These are phyloP conservation scores for Motacilla tschutschensis DNA, from an alignment of 2,113 vertebrate species.

Conservation along the genomic window DNA sequence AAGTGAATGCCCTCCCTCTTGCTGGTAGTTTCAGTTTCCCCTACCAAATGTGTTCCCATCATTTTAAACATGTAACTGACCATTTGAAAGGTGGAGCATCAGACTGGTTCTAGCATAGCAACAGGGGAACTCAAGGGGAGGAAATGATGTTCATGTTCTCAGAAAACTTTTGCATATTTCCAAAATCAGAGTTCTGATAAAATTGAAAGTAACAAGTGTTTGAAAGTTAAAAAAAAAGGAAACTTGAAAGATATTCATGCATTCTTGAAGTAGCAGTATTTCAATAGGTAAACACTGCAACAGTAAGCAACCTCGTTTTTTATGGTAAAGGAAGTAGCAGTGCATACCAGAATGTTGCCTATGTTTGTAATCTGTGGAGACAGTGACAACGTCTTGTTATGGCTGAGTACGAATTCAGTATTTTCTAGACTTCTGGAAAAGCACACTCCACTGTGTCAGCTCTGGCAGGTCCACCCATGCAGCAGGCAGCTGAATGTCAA, in stretches of 20 bases:
- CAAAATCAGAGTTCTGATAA: neutral
- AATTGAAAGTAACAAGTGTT: neutral
- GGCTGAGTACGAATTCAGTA: neutral
- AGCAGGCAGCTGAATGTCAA: accelerated
- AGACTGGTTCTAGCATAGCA: neutral
- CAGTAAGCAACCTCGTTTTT: neutral
- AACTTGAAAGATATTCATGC: neutral
- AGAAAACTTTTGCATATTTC: slow-evolving; percentile 11
- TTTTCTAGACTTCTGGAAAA: neutral
- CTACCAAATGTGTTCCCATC: neutral
- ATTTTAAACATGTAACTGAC: neutral
- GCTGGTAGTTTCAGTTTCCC: slow-evolving; percentile 1
- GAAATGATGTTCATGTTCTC: neutral
- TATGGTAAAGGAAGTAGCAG: neutral
- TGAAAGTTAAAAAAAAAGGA: neutral
- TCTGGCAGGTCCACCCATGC: accelerated
- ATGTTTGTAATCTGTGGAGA: neutral
- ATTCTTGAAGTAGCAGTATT: neutral
- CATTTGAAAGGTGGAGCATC: neutral
- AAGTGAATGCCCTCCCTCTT: neutral
- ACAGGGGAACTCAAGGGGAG: neutral
- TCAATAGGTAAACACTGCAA: neutral
- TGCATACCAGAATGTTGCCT: neutral
- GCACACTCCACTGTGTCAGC: neutral
- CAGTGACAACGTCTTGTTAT: neutral